Conservation (phyloP, 1,140 invertebrate genomes). For the Diploscapter pachys region DNA sequence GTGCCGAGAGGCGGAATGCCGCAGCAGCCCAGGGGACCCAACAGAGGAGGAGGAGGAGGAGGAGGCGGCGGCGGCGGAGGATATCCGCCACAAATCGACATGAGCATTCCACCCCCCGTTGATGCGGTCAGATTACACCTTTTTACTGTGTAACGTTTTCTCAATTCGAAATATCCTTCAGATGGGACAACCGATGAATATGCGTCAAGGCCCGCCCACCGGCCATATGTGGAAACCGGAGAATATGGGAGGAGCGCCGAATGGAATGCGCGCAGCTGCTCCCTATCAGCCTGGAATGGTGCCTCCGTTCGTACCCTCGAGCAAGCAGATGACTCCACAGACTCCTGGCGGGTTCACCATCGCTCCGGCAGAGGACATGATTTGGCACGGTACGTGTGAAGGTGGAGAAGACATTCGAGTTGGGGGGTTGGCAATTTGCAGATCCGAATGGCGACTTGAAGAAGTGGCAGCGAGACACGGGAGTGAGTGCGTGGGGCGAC, state of each 20-base stretch:
- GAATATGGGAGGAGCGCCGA: constrained; percentile 22
- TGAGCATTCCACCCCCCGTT: constrained; percentile 34
- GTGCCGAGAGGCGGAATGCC: background rate
- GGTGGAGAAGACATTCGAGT: background rate
- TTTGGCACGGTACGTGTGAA: constrained; percentile 19
- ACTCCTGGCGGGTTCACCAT: constrained; percentile 15
- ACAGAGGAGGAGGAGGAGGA: constrained; percentile 22
- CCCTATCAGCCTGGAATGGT: constrained; percentile 10
- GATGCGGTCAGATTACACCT: constrained; percentile 11
- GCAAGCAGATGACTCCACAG: background rate
- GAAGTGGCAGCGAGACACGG: constrained; percentile 37
- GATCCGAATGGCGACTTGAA: constrained; percentile 36
- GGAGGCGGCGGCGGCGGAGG: constrained; percentile 20
- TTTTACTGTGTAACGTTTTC: too few relatives aligned
- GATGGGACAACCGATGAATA: constrained; percentile 11
- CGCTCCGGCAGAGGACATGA: constrained; percentile 25
- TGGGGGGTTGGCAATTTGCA: too few relatives aligned
- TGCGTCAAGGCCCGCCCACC: constrained; percentile 3
- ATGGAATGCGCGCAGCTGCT: constrained; percentile 16
- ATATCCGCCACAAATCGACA: constrained; percentile 26
- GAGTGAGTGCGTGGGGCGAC: constrained; percentile 30
- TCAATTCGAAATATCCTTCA: constrained; percentile 14
- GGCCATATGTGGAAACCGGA: constrained; percentile 25
- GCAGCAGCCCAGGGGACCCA: background rate
- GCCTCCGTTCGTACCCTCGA: constrained; percentile 10